Evolutionary conservation across 2,797 vertebrate species (phyloP), one percentile per base, ranked within the genome.

Genomic region (Brotogeris chrysoptera): DNA sequence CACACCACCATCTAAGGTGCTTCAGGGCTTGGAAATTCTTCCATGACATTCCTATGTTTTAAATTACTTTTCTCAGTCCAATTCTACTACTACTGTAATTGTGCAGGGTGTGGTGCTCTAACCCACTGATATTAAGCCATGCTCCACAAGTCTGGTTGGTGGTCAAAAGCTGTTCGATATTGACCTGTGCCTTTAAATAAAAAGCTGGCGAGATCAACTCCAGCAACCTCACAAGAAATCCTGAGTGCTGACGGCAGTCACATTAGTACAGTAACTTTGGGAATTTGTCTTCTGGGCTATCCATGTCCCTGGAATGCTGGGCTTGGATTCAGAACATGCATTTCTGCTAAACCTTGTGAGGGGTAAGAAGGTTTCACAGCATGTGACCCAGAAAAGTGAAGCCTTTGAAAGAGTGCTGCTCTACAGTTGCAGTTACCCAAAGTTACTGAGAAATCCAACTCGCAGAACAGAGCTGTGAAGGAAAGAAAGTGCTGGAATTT

Each of bases 321-420:
- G 30, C 47, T 82, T 38, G 43, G 47, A 63, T 80, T 92, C 74
- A 70, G 87, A 93, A 70, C 5, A 1, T 65, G 36, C 47, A 73
- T 90, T 95, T 91, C 80, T 95, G 83, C 68, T 74, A 89, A 74
- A 73, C 5, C 24, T 91, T 86, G 47, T 81, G 64, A 93, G 39
- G 66, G 32, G 49, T 72, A 84, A 77, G 70, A 80, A 90, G 68
- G 64, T 53, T 80, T 77, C 52, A 55, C 12, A 81, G 66, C 95
- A 70, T 64, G 76, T 52, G 41, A 77, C 80, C n/a, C 28, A 88
- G 55, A 80, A 77, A 88, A 91, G 44, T 41, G 91, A 94, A 70
- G 32, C 32, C 18, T 89, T 86, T 89, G 53, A 90, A 80, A 86
- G 59, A 46, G 11, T 65, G 47, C 20, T 76, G 8, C 47, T 84